These are phyloP conservation scores for Blomia tropicalis DNA, from an alignment of 2,888 invertebrate genomes.

Conservation along the genomic window DNA sequence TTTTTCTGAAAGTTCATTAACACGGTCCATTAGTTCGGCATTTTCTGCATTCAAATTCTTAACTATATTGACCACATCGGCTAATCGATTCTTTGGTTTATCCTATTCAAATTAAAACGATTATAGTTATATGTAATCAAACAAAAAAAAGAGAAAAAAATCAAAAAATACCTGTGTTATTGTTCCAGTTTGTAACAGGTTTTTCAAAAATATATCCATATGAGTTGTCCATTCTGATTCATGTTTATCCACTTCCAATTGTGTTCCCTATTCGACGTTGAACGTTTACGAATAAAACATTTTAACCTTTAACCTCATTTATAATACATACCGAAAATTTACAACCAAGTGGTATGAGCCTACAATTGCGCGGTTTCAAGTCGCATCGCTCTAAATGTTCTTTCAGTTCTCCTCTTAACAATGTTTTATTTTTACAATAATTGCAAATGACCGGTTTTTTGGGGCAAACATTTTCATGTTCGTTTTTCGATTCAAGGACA, in stretches of 20 bases:
- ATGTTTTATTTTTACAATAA: slow-evolving; percentile 19
- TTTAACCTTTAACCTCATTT: not conserved
- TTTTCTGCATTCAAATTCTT: slow-evolving; percentile 22
- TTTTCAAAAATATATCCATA: slow-evolving; percentile 17
- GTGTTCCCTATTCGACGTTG: slow-evolving; percentile 3
- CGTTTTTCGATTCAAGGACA: slow-evolving; percentile 8
- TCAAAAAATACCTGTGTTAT: slow-evolving; percentile 9
- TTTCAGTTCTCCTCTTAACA: slow-evolving; percentile 12
- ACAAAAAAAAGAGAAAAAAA: not conserved
- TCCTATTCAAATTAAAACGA: not conserved
- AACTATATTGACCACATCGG: slow-evolving; percentile 17
- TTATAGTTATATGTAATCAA: not conserved
- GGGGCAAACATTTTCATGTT: slow-evolving; percentile 19
- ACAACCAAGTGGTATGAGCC: slow-evolving; percentile 11
- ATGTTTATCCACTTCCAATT: slow-evolving; percentile 19
- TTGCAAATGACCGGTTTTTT: slow-evolving; percentile 16
- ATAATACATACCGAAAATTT: slow-evolving; percentile 16
- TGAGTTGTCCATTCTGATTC: slow-evolving; percentile 20
- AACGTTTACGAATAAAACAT: not conserved
- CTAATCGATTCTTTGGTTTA: slow-evolving; percentile 15
- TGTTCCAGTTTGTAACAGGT: slow-evolving; percentile 8
- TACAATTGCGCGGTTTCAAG: slow-evolving; percentile 23
- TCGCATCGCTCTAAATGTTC: slow-evolving; percentile 18
- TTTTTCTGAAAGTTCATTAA: slow-evolving; percentile 19
- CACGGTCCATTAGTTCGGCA: slow-evolving; percentile 20